Base-by-base conservation (phyloP, 2,888 invertebrate species). In the Napeogenes sylphis region DNA sequence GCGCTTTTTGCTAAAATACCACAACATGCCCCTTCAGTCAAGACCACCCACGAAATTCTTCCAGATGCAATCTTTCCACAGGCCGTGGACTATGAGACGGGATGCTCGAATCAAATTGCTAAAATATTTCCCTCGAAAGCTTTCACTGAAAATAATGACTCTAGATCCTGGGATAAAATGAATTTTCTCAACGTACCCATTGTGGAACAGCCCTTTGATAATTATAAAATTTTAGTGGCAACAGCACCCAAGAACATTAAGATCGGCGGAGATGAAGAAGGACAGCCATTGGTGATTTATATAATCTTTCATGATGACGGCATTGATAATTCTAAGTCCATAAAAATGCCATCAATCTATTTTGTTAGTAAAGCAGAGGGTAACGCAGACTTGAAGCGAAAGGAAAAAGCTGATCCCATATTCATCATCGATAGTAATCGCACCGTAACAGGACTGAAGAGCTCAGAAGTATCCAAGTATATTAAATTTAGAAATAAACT, bases 211-310 rank as follows among this genome's bases (percentile, higher is more conserved):
- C 78, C 81, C 0, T 79, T 74, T 46, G 69, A 75, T 2, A 73
- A 82, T 55, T 89, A 88, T 61, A 85, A 84, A 65, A 75, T 89
- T n/a, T 63, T 90, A 47, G 82, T 90, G 0, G 89, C 82, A 1
- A 78, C 80, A 0, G 87, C 90, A 0, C 90, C 90, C 0, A 75
- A 81, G 0, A 71, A 82, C 53, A 62, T 87, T 4, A 80, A 70
- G 55, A 70, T 87, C 6, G 75, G 75, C 38, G 67, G 68, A 21
- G 70, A 72, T 0, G 32, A 58, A 12, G 74, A 80, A 3, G 65
- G 68, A 2, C 75, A 76, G 45, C 79, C 78, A 2, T 68, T 79
- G 8, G 73, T 84, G 0, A 70, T 90, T 21, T 90, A 89, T 54
- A 72, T 89, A 3, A 79, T 90, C 2, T 85, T 87, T 47, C 77